Conservation (phyloP, 2,888 invertebrate species). For the Drymonia ruficornis region DNA sequence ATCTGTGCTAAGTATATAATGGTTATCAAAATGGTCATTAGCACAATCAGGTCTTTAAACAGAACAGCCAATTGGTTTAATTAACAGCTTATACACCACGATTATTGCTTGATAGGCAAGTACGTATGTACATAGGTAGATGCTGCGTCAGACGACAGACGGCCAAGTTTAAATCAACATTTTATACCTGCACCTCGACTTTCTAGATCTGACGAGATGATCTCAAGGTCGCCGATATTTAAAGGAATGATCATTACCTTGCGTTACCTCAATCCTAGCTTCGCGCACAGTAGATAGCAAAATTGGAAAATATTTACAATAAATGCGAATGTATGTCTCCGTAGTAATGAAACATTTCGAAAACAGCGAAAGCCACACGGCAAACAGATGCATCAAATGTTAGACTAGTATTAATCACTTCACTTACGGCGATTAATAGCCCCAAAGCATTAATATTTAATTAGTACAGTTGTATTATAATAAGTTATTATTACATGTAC, state of each 20-base stretch:
- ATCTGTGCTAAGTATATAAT: too few relatives aligned
- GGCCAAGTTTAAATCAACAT: conserved; percentile 20
- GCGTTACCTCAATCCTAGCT: conserved; percentile 20
- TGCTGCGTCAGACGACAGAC: conserved; percentile 30
- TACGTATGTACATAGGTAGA: conserved; percentile 7
- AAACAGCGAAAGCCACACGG: conserved; percentile 33
- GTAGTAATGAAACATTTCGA: conserved; percentile 50
- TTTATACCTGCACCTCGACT: conserved; percentile 16
- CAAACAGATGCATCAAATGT: conserved; percentile 21
- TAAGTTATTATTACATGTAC: background rate
- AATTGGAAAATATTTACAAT: conserved; percentile 48
- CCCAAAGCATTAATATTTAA: conserved; percentile 3
- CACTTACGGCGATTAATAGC: conserved; percentile 15
- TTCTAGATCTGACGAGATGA: conserved; percentile 33
- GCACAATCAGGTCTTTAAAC: conserved; percentile 3
- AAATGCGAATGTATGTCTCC: conserved; percentile 38
- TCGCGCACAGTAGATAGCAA: conserved; percentile 27
- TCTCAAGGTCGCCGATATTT: conserved; percentile 44
- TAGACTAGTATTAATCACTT: conserved; percentile 14
- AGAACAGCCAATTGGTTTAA: conserved; percentile 3
- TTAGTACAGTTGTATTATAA: background rate
- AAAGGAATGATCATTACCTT: conserved; percentile 37
- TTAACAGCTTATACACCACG: conserved; percentile 1
- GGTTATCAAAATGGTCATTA: conserved; percentile 2
- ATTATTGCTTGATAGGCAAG: conserved; percentile 16